Evolutionary conservation across 2,888 invertebrate genomes (phyloP).

Genomic region (Heliconius erato): DNA sequence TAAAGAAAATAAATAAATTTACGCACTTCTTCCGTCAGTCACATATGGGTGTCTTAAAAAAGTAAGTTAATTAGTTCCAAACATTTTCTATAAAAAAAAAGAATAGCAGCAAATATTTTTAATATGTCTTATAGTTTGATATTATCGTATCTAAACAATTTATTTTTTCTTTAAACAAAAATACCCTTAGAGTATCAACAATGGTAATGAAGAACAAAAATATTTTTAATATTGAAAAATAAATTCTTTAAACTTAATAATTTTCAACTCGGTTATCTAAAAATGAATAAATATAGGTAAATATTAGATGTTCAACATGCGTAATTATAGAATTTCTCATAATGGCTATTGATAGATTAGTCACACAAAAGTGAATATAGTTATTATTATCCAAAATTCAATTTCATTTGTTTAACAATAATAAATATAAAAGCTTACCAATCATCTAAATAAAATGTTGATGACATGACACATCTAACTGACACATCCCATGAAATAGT

Average conservation of each 20-base stretch:
- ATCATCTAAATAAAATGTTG: not conserved
- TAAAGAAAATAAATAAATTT: not conserved
- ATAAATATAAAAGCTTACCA: not conserved
- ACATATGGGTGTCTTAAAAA: too few species aligned
- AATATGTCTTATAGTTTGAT: not conserved
- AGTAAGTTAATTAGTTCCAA: not conserved
- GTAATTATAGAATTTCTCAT: not conserved
- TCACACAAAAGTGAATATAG: not conserved
- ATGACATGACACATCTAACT: too few species aligned
- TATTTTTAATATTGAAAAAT: not conserved
- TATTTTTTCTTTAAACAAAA: not conserved
- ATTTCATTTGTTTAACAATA: not conserved
- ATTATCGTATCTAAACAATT: not conserved
- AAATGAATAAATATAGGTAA: not conserved
- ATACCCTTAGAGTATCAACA: slow-evolving; percentile 1
- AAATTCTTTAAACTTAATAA: not conserved
- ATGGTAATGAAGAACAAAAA: not conserved
- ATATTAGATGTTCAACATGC: not conserved
- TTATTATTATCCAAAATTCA: not conserved
- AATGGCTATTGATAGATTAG: not conserved
- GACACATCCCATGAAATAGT: not conserved
- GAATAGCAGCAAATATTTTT: not conserved
- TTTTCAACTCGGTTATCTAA: not conserved
- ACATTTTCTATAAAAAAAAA: not conserved
- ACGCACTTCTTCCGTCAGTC: not conserved